Percentiles rank a stretch among this genome's conserved stretches.
These are phyloP conservation scores for Mythimna ferrago DNA, from an alignment of 2,888 invertebrate genomes.

Conservation along the genomic window DNA sequence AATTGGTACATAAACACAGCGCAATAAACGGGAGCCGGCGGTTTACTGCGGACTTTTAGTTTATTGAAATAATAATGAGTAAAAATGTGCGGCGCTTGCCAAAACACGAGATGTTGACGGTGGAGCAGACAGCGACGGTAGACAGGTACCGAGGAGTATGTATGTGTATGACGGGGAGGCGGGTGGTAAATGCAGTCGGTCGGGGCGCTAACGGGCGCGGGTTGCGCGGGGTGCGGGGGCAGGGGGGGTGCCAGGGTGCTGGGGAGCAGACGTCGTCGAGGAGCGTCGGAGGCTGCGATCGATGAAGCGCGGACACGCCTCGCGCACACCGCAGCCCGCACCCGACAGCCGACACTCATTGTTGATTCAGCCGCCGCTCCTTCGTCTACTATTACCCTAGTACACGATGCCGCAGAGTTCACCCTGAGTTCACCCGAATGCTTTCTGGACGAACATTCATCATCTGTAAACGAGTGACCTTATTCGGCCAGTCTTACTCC, in stretches of 20 bases:
- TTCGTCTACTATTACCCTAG: constrained; percentile 60
- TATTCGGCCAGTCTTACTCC: constrained; percentile 33
- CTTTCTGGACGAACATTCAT: constrained; percentile 53
- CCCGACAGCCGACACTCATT: constrained; percentile 80
- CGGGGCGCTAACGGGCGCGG: constrained; percentile 89
- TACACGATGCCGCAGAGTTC: constrained; percentile 27
- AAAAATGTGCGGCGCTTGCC: constrained; percentile 65
- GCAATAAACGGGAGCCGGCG: constrained; percentile 69
- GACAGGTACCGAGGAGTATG: constrained; percentile 78
- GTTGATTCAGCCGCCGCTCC: constrained; percentile 80
- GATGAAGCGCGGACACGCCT: constrained; percentile 91
- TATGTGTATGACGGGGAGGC: constrained; percentile 78
- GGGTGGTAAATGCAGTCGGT: constrained; percentile 90
- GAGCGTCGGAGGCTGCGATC: constrained; percentile 90
- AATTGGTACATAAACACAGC: constrained; percentile 73
- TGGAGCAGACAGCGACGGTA: constrained; percentile 73
- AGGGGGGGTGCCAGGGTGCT: constrained; percentile 67
- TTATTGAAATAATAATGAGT: constrained; percentile 68
- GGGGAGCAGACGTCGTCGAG: constrained; percentile 88
- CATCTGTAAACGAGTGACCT: constrained; percentile 61
- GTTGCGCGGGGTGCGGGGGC: constrained; percentile 59
- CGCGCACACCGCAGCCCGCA: constrained; percentile 84
- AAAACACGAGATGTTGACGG: constrained; percentile 73
- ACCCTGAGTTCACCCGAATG: constrained; percentile 36
- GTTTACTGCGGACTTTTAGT: constrained; percentile 60